These are phyloP conservation scores for Heliconius cydno DNA, from an alignment of 2,888 invertebrate genomes.

Conservation along the genomic window DNA sequence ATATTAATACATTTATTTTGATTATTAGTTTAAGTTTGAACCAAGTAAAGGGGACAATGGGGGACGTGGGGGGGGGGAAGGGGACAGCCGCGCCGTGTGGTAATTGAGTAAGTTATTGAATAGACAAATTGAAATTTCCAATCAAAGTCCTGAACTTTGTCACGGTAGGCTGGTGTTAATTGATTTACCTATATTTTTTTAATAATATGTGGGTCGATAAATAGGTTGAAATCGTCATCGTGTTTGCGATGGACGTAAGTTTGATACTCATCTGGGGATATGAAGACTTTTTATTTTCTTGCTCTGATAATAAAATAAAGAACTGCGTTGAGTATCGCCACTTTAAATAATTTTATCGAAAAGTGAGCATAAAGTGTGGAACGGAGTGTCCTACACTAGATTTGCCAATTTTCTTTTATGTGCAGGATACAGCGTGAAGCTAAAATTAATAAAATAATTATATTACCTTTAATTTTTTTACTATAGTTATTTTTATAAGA, in stretches of 20 bases:
- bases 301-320: neutral
- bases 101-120: conserved; percentile 26
- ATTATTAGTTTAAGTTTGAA: conserved; percentile 4
- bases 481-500: too few species aligned
- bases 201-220: neutral
- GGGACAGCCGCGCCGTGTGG: conserved; percentile 3
- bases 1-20: conserved; percentile 27
- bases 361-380: neutral
- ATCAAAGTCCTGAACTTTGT: conserved; percentile 12
- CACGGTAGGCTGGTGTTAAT: neutral
- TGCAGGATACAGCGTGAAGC: too few species aligned
- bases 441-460: too few species aligned
- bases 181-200: neutral
- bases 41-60: conserved; percentile 21
- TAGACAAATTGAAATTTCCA: conserved; percentile 10
- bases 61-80: neutral
- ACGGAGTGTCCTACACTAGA: neutral
- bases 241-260: too few species aligned
- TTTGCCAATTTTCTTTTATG: neutral
- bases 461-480: too few species aligned
- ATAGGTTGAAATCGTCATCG: too few species aligned
- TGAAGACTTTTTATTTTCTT: too few species aligned
- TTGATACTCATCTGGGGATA: too few species aligned
- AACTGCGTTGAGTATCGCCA: neutral
- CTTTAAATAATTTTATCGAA: neutral